Evolutionary conservation across 2,797 vertebrate genomes (phyloP), one percentile per base, ranked within the genome.

Genomic region (Pseudochaenichthys georgianus): DNA sequence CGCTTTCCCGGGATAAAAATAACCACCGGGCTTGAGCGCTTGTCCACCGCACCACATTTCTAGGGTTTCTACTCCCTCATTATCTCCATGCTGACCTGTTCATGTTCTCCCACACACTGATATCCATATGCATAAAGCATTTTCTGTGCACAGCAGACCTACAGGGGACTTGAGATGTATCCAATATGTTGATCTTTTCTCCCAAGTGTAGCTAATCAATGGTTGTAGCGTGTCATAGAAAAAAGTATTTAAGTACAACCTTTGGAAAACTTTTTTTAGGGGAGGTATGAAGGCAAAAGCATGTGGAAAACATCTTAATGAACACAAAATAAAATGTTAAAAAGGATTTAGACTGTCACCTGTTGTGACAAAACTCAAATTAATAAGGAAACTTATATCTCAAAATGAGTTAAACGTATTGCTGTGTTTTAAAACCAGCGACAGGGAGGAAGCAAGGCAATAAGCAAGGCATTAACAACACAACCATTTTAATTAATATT

Each of bases 1-100:
- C 93, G 92, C 93, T 93, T 94, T 94, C 91, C 90, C 82, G 83
- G 91, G 93, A 94, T 95, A 95, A 94, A 96, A 95, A 96, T 96
- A 96, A 91, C 91, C 87, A 87, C 89, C 84, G 84, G 86, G 89
- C 86, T 82, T 77, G 78, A 80, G 86, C 78, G 41, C 82, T 90
- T 88, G 34, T 88, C 73, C 83, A 88, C 92, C 87, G 51, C 92
- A 90, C 89, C 88, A 81, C 92, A 93, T 86, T 92, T 86, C 87
- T 90, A 87, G 89, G 91, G 91, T 90, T 90, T 88, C 90, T 88
- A 92, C 90, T 92, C 94, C 90, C 83, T 95, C 91, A 95, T 95
- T 95, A 94, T 87, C 86, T 93, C 87, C 65, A 46, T 91, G 91
- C 92, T 94, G 93, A 94, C 92, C 94, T 93, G 91, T 90, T 89